Percentiles rank a stretch among this genome's conserved stretches.
Evolutionary conservation across 2,797 vertebrate genomes (phyloP).

Genomic region (Neosilurus hyrtlii): DNA sequence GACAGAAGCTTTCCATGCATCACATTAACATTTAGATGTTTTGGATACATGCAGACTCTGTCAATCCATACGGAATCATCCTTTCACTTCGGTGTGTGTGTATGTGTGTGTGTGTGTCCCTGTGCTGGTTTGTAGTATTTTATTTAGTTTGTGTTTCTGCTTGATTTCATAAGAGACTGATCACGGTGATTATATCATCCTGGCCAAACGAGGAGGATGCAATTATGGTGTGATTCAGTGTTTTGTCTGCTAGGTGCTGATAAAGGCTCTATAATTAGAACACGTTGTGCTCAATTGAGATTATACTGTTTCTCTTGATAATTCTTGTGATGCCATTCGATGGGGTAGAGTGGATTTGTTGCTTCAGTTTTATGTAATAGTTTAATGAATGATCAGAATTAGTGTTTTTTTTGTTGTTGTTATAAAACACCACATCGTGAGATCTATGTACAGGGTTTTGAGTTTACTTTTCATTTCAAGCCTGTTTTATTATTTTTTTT

Average conservation of each 20-base stretch:
- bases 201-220: too few relatives aligned
- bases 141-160: background rate
- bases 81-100: background rate
- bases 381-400: background rate
- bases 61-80: background rate
- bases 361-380: background rate
- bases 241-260: slow-evolving; percentile 15
- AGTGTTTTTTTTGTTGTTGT: background rate
- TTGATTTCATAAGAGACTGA: background rate
- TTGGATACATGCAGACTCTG: too few relatives aligned
- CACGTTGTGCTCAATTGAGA: too few relatives aligned
- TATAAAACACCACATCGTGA: background rate
- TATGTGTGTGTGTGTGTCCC: background rate
- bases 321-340: background rate
- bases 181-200: background rate
- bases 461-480: too few relatives aligned
- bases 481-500: too few relatives aligned
- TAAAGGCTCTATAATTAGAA: slow-evolving; percentile 4
- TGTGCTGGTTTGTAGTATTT: background rate
- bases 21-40: background rate
- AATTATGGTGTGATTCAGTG: background rate
- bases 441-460: too few relatives aligned
- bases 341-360: background rate
- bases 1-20: background rate
- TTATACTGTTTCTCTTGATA: background rate